A percentile compares a stretch with the other conserved stretches of the same genome.
These are phyloP conservation scores for Drosophila truncata DNA, from an alignment of 1,140 invertebrate genomes.

Conservation along the genomic window DNA sequence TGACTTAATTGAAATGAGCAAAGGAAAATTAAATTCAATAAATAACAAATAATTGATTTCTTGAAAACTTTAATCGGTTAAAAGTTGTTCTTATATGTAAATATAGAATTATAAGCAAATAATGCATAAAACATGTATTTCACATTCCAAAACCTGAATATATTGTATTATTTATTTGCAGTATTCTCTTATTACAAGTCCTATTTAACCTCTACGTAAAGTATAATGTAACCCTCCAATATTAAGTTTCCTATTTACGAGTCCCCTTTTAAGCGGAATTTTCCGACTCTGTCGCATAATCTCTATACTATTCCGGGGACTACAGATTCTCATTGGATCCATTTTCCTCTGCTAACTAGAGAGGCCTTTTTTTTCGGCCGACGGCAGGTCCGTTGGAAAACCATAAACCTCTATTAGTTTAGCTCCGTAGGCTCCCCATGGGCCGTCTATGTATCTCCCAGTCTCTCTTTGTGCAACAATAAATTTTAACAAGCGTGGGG, in stretches of 20 bases:
- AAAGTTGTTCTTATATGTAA: not conserved
- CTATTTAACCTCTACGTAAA: not conserved
- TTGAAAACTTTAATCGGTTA: not conserved
- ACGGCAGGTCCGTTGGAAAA: conserved; percentile 16
- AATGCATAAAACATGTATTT: not conserved
- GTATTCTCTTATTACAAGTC: too few species aligned
- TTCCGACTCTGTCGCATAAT: not conserved
- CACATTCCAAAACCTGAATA: too few species aligned
- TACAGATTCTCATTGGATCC: conserved; percentile 21
- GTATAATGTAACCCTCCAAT: not conserved
- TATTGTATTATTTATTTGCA: too few species aligned
- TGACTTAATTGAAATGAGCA: not conserved
- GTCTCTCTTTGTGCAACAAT: conserved; percentile 71
- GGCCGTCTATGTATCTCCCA: conserved; percentile 17
- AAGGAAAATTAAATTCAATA: not conserved
- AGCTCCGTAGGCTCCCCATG: conserved; percentile 43
- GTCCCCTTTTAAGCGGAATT: not conserved
- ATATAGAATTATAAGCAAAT: not conserved
- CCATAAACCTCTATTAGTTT: conserved; percentile 73
- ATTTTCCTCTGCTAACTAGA: conserved; percentile 34
- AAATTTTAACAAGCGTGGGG: conserved; percentile 79
- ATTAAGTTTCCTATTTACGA: not conserved
- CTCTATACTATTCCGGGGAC: not conserved
- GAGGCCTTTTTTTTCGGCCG: conserved; percentile 6
- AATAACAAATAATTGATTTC: not conserved